Evolutionary conservation across 64 coral and sea anemone species (phyloP).

Genomic region (Stichodactyla mertensii): DNA sequence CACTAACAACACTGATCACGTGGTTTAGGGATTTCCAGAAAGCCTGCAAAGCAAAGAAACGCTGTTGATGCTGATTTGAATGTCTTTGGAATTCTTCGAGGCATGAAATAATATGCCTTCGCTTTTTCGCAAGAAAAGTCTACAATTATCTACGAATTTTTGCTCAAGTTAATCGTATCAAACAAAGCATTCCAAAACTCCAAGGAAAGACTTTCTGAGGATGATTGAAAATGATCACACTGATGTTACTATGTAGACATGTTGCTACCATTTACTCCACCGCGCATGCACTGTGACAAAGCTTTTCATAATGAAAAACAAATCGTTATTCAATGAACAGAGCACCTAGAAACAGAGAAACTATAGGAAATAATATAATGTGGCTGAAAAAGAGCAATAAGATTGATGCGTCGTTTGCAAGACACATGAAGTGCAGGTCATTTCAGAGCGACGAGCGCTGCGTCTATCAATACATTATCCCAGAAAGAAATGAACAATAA

Average conservation of each 20-base stretch:
- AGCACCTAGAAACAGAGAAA: background rate
- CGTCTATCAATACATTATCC: too few relatives aligned
- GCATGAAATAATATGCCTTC: background rate
- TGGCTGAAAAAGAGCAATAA: too few relatives aligned
- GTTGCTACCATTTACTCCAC: background rate
- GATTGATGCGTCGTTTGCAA: too few relatives aligned
- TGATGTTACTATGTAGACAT: background rate
- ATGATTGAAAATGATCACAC: background rate
- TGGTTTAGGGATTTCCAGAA: background rate
- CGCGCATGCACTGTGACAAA: background rate
- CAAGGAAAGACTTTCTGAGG: background rate
- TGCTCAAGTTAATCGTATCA: background rate
- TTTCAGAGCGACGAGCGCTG: too few relatives aligned
- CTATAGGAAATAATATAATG: too few relatives aligned
- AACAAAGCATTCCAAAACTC: background rate
- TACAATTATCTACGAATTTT: background rate
- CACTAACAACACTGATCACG: background rate
- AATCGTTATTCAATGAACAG: background rate
- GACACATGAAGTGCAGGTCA: too few relatives aligned
- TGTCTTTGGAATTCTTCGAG: background rate
- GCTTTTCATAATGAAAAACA: background rate
- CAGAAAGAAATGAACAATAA: too few relatives aligned
- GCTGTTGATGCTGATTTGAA: background rate
- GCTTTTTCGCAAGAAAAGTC: background rate
- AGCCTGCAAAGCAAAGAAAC: background rate